A percentile compares a stretch with the other conserved stretches of the same genome.
Conservation (phyloP, 2,888 invertebrate genomes). For the Trisateles emortualis region DNA sequence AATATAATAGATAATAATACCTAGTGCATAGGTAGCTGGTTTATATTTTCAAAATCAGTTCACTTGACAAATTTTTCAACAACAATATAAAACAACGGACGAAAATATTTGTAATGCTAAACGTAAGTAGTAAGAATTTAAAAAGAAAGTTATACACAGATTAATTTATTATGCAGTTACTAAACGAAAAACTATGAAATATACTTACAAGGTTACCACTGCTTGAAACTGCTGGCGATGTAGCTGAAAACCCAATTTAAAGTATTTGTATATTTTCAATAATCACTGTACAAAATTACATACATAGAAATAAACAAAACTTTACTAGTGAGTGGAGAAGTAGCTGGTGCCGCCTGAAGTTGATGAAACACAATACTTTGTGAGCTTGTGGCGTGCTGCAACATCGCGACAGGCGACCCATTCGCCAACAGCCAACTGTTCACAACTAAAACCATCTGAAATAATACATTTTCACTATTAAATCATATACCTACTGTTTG, state of each 20-base stretch:
- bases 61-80: too few species aligned
- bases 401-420: slow-evolving; percentile 71
- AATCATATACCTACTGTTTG: too few species aligned
- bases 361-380: slow-evolving; percentile 71
- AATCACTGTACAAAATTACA: too few species aligned
- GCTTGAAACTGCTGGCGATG: slow-evolving; percentile 35
- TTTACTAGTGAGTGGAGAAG: slow-evolving; percentile 53
- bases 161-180: too few species aligned
- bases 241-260: background rate
- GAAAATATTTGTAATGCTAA: too few species aligned
- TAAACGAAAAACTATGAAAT: too few species aligned
- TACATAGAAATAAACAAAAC: too few species aligned
- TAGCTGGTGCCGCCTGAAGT: slow-evolving; percentile 48
- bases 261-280: background rate
- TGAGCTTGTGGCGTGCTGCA: slow-evolving; percentile 77
- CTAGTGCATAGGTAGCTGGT: too few species aligned
- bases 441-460: slow-evolving; percentile 58
- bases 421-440: slow-evolving; percentile 56
- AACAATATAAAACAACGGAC: too few species aligned
- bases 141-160: background rate
- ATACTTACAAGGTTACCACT: slow-evolving; percentile 7
- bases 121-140: too few species aligned
- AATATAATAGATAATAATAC: too few species aligned
- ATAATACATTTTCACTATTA: background rate
- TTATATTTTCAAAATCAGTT: too few species aligned